Base-by-base conservation (phyloP, 2,113 vertebrate genomes). In the Mirounga angustirostris region DNA sequence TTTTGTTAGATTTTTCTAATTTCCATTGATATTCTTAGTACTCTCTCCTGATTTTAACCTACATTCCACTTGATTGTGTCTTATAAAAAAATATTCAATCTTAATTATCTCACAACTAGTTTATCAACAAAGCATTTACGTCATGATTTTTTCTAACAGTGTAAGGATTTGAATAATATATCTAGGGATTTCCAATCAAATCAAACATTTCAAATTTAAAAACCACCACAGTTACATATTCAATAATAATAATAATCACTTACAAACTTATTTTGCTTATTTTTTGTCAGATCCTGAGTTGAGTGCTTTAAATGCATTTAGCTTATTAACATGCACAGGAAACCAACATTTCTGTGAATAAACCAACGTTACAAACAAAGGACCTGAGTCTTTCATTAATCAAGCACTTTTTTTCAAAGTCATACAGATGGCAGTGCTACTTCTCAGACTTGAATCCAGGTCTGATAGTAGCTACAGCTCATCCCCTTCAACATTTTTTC, bases 21-120 rank as follows among this genome's bases (percentile, higher is more conserved):
- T 83, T 69, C n/a, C 19, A 63, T 30, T 90, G 40, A 33, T 73
- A 78, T 56, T 78, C 22, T 79, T 88, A n/a, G 13, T 59, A 16
- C 2, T 12, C 56, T 85, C 33, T 13, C 4, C 24, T 56, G 16
- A 76, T 18, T 71, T 96, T 65, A 74, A 61, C 15, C 5, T 86
- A 4, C 4, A 28, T 36, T 89, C 11, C 8, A 83, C 16, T 28
- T 46, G 4, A 65, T 59, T 79, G 15, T 61, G 4, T 93, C n/a
- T 93, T 87, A 78, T 69, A 36, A 95, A 95, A 79, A 91, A 14
- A 73, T 56, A 28, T 18, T 65, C 82, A 74, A 61, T n/a, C n/a
- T 80, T 76, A 81, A 22, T 40, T 59, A 82, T 59, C 7, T 84
- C 50, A 65, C 21, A 89, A 24, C 19, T 24, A 59, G 33, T 79